Conservation (phyloP, 2,113 vertebrate species). For the Gadus macrocephalus region DNA sequence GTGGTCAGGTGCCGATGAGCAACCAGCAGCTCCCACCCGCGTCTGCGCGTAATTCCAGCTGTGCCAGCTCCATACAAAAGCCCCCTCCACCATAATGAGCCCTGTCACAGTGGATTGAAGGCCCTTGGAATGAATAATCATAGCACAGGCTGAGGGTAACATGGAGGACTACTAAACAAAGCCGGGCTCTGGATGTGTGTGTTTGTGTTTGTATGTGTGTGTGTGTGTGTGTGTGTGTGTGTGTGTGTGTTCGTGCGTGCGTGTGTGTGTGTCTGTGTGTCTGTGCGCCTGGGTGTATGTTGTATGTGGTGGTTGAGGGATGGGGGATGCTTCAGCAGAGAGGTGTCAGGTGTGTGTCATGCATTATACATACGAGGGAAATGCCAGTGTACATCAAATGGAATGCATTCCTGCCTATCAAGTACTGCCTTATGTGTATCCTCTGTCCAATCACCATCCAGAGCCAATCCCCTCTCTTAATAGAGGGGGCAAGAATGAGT, state of each 20-base stretch:
- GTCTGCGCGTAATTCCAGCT: conserved; percentile 50
- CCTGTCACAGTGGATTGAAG: conserved; percentile 63
- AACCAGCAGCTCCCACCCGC: conserved; percentile 21
- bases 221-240: too few relatives aligned
- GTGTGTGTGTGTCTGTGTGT: not conserved
- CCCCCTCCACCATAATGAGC: conserved; percentile 60
- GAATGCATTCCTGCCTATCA: conserved; percentile 32
- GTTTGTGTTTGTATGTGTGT: too few relatives aligned
- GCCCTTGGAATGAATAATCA: conserved; percentile 69
- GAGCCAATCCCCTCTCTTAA: conserved; percentile 4
- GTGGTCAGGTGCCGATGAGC: conserved; percentile 16
- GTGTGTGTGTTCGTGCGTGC: too few relatives aligned
- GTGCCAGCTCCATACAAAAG: conserved; percentile 55
- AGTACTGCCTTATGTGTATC: conserved; percentile 18
- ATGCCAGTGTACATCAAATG: conserved; percentile 44
- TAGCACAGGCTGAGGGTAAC: conserved; percentile 43
- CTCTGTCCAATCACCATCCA: not conserved
- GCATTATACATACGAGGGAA: conserved; percentile 62
- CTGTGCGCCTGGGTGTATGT: not conserved
- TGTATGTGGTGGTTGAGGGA: not conserved
- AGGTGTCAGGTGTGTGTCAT: conserved; percentile 50
- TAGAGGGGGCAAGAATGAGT: not conserved
- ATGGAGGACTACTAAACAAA: conserved; percentile 56
- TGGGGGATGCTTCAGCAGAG: conserved; percentile 33
- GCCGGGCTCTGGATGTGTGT: conserved; percentile 29